These are phyloP conservation scores for Teleopsis dalmanni DNA, from an alignment of 1,140 invertebrate genomes.

Conservation along the genomic window DNA sequence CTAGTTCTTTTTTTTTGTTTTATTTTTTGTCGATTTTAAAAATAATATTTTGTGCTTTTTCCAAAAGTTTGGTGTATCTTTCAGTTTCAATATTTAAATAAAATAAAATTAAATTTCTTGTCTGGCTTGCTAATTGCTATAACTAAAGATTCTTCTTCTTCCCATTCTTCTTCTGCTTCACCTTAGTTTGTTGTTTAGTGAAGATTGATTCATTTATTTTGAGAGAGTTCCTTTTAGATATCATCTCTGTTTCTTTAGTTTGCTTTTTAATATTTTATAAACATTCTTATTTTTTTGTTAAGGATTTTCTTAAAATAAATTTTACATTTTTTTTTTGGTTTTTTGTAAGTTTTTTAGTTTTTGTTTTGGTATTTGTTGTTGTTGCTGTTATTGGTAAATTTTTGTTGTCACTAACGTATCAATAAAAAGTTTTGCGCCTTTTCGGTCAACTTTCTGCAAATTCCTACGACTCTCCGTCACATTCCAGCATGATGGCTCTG, in stretches of 20 bases:
- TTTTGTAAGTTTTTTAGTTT: constrained; percentile 1
- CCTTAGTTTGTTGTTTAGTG: no score
- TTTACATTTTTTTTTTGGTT: neutral
- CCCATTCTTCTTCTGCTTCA: no score
- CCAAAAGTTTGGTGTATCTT: no score
- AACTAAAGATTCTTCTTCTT: no score
- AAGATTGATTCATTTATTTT: no score
- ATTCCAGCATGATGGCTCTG: constrained; percentile 52
- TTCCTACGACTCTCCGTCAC: constrained; percentile 80
- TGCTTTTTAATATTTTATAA: neutral
- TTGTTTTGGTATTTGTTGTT: constrained; percentile 5
- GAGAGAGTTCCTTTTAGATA: no score
- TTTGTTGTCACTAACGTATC: constrained; percentile 37
- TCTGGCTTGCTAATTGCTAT: no score
- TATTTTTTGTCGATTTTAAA: no score
- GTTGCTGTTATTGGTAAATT: constrained; percentile 1
- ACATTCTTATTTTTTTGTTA: neutral
- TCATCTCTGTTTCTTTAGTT: neutral
- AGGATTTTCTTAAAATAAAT: neutral
- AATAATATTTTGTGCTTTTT: no score
- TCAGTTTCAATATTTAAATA: no score
- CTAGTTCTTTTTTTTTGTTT: no score
- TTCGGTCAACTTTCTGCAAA: constrained; percentile 76
- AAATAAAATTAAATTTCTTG: no score
- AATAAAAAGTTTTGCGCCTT: constrained; percentile 58